Evolutionary conservation across 2,888 invertebrate genomes (phyloP).

Genomic region (Latrodectus elegans): DNA sequence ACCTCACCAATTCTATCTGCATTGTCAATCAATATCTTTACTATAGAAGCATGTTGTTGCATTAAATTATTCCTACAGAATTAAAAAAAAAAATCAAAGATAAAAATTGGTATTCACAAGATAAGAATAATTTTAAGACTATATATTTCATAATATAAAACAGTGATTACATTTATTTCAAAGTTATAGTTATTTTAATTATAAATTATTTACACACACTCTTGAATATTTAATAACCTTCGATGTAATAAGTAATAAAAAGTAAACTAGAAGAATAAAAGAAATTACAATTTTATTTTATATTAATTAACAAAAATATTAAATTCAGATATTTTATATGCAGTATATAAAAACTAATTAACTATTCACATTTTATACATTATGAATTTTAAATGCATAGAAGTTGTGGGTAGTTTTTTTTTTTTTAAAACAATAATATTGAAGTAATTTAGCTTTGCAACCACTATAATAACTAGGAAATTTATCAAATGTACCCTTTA

Average conservation of each 20-base stretch:
- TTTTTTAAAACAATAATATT: too few species aligned
- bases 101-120: background rate
- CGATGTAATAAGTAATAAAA: background rate
- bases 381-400: too few species aligned
- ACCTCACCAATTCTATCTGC: conserved; percentile 84
- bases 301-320: background rate
- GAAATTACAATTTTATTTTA: background rate
- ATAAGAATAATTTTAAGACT: background rate
- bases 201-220: too few species aligned
- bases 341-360: too few species aligned
- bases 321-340: background rate
- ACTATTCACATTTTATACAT: too few species aligned
- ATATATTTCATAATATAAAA: background rate
- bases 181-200: too few species aligned
- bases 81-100: background rate
- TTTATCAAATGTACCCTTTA: too few species aligned
- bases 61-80: conserved; percentile 32
- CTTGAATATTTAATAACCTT: background rate
- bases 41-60: conserved; percentile 68
- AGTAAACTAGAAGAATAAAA: background rate
- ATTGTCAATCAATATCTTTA: conserved; percentile 85
- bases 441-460: too few species aligned
- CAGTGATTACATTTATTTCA: too few species aligned
- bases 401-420: too few species aligned
- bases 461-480: too few species aligned